A percentile compares a stretch with the other conserved stretches of the same genome.
Conservation (phyloP, 2,888 invertebrate genomes). For the Eustalomyia histrio region DNA sequence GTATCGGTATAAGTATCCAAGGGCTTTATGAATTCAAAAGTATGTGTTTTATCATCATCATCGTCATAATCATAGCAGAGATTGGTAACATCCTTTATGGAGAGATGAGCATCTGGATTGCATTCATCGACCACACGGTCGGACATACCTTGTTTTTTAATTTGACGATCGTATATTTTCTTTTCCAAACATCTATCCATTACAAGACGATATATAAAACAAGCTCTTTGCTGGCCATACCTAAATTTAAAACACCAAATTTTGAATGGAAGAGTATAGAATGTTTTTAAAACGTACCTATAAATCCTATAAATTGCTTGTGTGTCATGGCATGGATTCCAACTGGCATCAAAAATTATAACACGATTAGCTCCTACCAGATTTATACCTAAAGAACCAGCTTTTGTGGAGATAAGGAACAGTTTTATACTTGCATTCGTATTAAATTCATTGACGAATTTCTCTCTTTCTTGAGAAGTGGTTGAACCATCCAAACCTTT, state of each 20-base stretch:
- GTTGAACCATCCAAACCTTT: slow-evolving; percentile 97
- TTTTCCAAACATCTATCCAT: slow-evolving; percentile 98
- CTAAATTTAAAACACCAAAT: slow-evolving; percentile 72
- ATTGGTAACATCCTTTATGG: slow-evolving; percentile 93
- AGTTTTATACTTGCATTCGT: slow-evolving; percentile 90
- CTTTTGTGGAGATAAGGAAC: slow-evolving; percentile 97
- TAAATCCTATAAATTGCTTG: slow-evolving; percentile 98
- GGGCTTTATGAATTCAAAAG: slow-evolving; percentile 84
- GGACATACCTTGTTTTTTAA: slow-evolving; percentile 98
- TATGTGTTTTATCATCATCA: slow-evolving; percentile 80
- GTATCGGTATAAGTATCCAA: slow-evolving; percentile 84
- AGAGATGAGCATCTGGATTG: slow-evolving; percentile 96
- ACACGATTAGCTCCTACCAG: slow-evolving; percentile 98
- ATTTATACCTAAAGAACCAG: slow-evolving; percentile 98
- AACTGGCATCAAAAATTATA: slow-evolving; percentile 98
- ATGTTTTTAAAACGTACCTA: slow-evolving; percentile 74
- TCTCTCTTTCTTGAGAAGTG: slow-evolving; percentile 95
- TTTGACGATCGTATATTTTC: slow-evolving; percentile 98
- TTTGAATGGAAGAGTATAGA: too few species aligned
- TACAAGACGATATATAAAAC: slow-evolving; percentile 97
- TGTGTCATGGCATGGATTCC: slow-evolving; percentile 99
- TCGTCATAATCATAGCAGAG: slow-evolving; percentile 95
- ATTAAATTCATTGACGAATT: slow-evolving; percentile 97
- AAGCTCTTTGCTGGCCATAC: slow-evolving; percentile 96
- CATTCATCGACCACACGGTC: slow-evolving; percentile 99